Base-by-base conservation (phyloP, 1,140 invertebrate species). In the Himalopsyche phryganea region DNA sequence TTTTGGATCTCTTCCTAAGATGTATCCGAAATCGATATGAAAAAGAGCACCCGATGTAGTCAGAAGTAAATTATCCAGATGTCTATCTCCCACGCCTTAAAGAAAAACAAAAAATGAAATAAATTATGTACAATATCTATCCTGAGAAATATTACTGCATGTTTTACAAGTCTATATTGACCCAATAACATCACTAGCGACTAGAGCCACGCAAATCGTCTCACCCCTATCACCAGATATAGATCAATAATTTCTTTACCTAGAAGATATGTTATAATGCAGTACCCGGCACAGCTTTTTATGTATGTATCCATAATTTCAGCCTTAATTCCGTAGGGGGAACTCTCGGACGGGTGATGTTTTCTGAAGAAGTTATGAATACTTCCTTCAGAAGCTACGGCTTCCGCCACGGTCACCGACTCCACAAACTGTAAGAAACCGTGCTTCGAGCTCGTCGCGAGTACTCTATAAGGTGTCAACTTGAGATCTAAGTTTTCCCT, bases 11-110 rank as follows among this genome's bases (percentile, higher is more conserved):
- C 96, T 82, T 5, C 97, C 97, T 23, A 99, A 79, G 69, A 99
- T 99, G 69, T 96, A 99, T 1, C 97, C 97, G 78, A 99, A 99
- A 79, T 99, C 98, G 62, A 99, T 97, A 73, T 99, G 98, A 73
- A 99, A 98, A 17, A 99, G 77, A 69, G 94, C 92, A 0, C 96
- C 96, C 61, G 82, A 83, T 41, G 85, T 88, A 10, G 94, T 96
- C 6, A 98, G 77, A 6, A 99, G 78, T 17, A 99, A 76, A 80
- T 99, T 99, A 74, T 99, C 97, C 50, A 98, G 81, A 81, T 99
- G 97, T 18, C 98, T 83, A 76, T 99, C 98, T 3, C 98, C 97
- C 13, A 99, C 95, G 7, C 96, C 97, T 80, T 58, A 1, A 63
- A 66, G 32, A 1, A 41, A 2, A 41, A 28, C 11, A 7, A 32